Evolutionary conservation across 2,113 vertebrate species (phyloP).

Genomic region (Rhombomys opimus): DNA sequence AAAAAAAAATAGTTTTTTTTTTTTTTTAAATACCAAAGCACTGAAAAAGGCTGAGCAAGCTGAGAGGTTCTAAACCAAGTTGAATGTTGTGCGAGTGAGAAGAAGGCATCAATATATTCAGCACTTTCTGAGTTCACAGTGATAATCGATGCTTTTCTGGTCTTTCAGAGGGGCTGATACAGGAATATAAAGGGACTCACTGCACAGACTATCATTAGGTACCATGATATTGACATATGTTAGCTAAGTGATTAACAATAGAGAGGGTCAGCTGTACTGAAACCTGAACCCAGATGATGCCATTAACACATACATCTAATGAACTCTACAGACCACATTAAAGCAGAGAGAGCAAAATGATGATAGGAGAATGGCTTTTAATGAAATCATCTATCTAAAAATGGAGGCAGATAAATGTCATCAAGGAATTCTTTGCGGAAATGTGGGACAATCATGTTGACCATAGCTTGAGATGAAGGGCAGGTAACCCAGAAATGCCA

Average conservation of each 20-base stretch:
- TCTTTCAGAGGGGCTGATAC: constrained; percentile 6
- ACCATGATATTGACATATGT: not conserved
- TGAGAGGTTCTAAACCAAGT: constrained; percentile 36
- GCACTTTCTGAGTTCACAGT: not conserved
- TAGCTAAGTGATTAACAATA: constrained; percentile 72
- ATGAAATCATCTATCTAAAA: constrained; percentile 59
- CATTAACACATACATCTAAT: constrained; percentile 64
- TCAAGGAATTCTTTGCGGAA: constrained; percentile 38
- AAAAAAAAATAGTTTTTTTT: not conserved
- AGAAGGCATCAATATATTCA: constrained; percentile 31
- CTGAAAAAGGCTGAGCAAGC: constrained; percentile 17
- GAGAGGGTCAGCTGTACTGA: constrained; percentile 64
- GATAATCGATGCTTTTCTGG: constrained; percentile 57
- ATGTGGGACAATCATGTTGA: not conserved
- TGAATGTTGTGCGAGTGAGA: not conserved
- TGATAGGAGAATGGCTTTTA: constrained; percentile 60
- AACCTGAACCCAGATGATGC: constrained; percentile 73
- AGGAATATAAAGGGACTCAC: constrained; percentile 60
- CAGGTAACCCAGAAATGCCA: not conserved
- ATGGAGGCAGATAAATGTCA: not conserved
- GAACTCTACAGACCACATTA: constrained; percentile 66
- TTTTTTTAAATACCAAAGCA: not conserved
- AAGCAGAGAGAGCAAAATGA: constrained; percentile 49
- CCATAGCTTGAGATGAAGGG: not conserved
- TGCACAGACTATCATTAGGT: constrained; percentile 1